Evolutionary conservation across 2,888 invertebrate genomes (phyloP).

Genomic region (Nomada fucata): DNA sequence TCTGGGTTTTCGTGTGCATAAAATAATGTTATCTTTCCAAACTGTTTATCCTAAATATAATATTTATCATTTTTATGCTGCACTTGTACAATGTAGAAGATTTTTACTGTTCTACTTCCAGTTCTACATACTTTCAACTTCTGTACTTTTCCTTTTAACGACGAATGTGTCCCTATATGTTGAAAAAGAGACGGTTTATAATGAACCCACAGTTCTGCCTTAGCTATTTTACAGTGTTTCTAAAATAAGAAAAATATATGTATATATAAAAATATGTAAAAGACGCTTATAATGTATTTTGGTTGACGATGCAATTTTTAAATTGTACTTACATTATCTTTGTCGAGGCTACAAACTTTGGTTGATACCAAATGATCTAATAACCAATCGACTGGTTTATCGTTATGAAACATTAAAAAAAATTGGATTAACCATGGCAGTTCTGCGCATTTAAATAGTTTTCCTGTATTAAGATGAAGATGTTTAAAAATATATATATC

Average conservation of each 20-base stretch:
- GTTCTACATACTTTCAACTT: constrained; percentile 91
- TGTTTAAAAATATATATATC: neutral
- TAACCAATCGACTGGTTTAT: constrained; percentile 99
- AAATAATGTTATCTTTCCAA: constrained; percentile 92
- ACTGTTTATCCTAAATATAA: constrained; percentile 91
- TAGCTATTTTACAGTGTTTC: constrained; percentile 93
- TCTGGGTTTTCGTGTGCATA: constrained; percentile 92
- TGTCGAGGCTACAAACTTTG: constrained; percentile 94
- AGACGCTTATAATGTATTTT: neutral
- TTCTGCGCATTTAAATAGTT: constrained; percentile 95
- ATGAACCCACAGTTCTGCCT: constrained; percentile 92
- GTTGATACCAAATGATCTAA: constrained; percentile 95
- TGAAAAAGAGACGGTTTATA: constrained; percentile 97
- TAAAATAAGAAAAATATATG: constrained; percentile 81
- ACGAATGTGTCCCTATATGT: constrained; percentile 97
- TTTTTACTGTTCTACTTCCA: neutral
- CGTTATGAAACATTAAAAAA: constrained; percentile 97
- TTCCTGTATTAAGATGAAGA: constrained; percentile 85
- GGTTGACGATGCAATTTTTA: neutral
- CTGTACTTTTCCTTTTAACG: constrained; percentile 97
- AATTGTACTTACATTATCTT: constrained; percentile 87
- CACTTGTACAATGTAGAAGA: neutral
- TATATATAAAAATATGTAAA: neutral
- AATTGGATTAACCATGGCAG: constrained; percentile 95
- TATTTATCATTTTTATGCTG: constrained; percentile 1